Evolutionary conservation across 2,797 vertebrate genomes (phyloP).

Genomic region (Ciconia nigra): DNA sequence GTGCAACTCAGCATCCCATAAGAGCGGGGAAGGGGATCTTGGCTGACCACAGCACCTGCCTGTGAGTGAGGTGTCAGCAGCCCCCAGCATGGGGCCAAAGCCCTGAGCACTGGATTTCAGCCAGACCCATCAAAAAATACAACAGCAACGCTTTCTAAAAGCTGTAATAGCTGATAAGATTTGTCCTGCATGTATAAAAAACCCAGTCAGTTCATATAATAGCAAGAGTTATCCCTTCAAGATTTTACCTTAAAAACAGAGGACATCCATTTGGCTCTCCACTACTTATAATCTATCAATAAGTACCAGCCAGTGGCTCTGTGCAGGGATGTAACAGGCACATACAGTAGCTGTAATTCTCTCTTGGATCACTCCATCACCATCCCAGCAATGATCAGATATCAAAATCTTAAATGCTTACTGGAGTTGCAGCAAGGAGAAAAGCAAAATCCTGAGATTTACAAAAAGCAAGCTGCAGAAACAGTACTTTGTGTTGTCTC

Average conservation of each 20-base stretch:
- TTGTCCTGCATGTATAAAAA: neutral
- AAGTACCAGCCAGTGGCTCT: neutral
- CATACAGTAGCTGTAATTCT: neutral
- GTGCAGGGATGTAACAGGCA: neutral
- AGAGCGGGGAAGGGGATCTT: neutral
- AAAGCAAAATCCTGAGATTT: neutral
- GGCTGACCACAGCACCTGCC: neutral
- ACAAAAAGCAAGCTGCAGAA: slow-evolving; percentile 31
- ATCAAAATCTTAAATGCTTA: neutral
- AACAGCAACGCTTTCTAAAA: neutral
- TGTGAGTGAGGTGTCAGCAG: neutral
- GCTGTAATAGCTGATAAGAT: neutral
- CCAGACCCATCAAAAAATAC: neutral
- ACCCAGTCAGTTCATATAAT: neutral
- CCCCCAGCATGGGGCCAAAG: neutral
- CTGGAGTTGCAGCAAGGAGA: slow-evolving; percentile 16
- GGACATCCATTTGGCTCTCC: neutral
- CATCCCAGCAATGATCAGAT: neutral
- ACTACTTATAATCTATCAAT: neutral
- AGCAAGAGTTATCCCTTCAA: neutral
- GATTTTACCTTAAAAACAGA: neutral
- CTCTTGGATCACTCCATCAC: neutral
- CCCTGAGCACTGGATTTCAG: neutral
- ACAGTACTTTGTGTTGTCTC: slow-evolving; percentile 51
- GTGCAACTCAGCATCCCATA: neutral